A percentile compares a stretch with the other conserved stretches of the same genome.
These are phyloP conservation scores for Trissolcus basalis DNA, from an alignment of 1,140 invertebrate genomes.

Conservation along the genomic window DNA sequence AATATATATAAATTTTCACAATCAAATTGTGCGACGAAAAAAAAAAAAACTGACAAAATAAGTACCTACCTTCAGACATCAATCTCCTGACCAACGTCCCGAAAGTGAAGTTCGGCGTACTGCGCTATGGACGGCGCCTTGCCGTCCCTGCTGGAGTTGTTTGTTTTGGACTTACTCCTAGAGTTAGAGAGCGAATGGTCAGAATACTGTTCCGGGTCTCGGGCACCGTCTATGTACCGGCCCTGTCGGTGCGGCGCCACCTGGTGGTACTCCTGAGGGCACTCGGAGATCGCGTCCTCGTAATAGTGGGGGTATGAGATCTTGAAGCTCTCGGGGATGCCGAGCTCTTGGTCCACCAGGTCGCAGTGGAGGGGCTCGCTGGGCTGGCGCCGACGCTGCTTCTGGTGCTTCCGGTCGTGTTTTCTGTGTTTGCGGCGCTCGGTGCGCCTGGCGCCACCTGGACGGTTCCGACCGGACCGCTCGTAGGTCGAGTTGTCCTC, in stretches of 20 bases:
- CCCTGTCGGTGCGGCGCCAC: conserved; percentile 47
- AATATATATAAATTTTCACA: too few species aligned
- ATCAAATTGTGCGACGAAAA: too few species aligned
- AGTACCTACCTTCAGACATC: conserved; percentile 81
- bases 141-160: conserved; percentile 51
- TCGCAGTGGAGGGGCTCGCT: conserved; percentile 58
- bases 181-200: conserved; percentile 49
- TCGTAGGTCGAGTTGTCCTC: conserved; percentile 51
- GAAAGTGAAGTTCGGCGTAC: conserved; percentile 86
- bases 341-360: conserved; percentile 68
- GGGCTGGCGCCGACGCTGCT: conserved; percentile 43
- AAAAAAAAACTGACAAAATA: too few species aligned
- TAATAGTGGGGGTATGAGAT: conserved; percentile 74
- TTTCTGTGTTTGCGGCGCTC: conserved; percentile 72
- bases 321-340: conserved; percentile 70
- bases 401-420: conserved; percentile 67
- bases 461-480: conserved; percentile 58
- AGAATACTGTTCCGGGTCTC: conserved; percentile 46
- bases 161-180: conserved; percentile 53
- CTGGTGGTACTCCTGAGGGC: conserved; percentile 62
- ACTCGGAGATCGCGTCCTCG: conserved; percentile 68
- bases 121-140: conserved; percentile 74
- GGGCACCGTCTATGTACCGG: conserved; percentile 42
- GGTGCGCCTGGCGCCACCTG: conserved; percentile 60
- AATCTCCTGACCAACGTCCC: conserved; percentile 84